Base-by-base conservation (phyloP, 2,797 vertebrate species). In the Benthosema pterotum region DNA sequence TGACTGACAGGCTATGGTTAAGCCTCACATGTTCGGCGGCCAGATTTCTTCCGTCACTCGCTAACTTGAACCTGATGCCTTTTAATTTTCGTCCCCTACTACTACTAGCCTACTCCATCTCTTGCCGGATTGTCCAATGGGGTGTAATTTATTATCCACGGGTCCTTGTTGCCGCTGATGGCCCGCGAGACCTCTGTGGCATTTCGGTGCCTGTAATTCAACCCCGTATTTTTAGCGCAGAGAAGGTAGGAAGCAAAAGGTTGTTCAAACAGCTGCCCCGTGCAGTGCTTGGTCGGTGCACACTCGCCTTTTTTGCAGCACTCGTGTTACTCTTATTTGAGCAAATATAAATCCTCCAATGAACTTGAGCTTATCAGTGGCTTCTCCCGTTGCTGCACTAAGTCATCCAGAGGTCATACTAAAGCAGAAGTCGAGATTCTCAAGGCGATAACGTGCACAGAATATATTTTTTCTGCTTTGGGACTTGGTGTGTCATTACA, bases 61-160 rank as follows among this genome's bases (percentile, higher is more conserved):
- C 67, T 56, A 60, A 72, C 19, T 47, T 61, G 49, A 78, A 68
- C 4, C 8, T 25, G 64, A 67, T 63, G 55, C 78, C 81, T 86
- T 87, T 85, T 84, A 72, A 86, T 89, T 88, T n/a, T 84, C 3
- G 49, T 69, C 60, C 69, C 69, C 60, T 60, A 25, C 60, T 60
- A n/a, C n/a, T n/a, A n/a, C n/a, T n/a, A n/a, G n/a, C n/a, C n/a
- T n/a, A 48, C 60, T 72, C 57, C 49, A n/a, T 63, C 59, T 78
- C 57, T 55, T 74, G 67, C 80, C 52, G 0, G 1, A 65, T 79
- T 71, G 48, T 0, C 60, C 8, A 11, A 72, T 32, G n/a, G 65
- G 74, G 70, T 81, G 56, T 83, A 81, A 81, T 87, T 83, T 67
- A 69, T 88, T 60, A 78, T 78, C 60, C 77, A 68, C 63, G 67